Evolutionary conservation across 2,888 invertebrate genomes (phyloP).

Genomic region (Eristalis arbustorum): DNA sequence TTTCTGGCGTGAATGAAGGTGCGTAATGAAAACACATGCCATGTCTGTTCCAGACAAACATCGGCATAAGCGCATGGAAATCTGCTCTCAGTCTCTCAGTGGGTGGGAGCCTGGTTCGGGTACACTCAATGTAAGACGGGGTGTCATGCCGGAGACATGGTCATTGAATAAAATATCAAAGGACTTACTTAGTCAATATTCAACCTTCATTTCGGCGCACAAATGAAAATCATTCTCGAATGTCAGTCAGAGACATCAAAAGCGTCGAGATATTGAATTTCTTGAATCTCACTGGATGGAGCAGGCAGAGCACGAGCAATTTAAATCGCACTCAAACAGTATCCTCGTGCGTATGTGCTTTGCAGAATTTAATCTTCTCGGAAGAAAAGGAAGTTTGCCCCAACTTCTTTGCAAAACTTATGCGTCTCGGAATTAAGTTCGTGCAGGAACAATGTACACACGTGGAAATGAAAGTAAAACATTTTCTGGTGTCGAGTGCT

Average conservation of each 20-base stretch:
- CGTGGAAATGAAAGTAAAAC: not conserved
- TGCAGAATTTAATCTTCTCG: not conserved
- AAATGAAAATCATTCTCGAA: not conserved
- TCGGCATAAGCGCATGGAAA: not conserved
- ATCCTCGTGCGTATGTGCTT: too few species aligned
- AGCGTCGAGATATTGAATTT: too few species aligned
- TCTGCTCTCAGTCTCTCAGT: not conserved
- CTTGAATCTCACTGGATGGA: too few species aligned
- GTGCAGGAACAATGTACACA: not conserved
- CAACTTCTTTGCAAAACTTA: not conserved
- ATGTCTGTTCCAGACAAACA: conserved; percentile 18
- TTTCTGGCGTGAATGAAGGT: not conserved
- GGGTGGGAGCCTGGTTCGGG: too few species aligned
- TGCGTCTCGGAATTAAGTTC: not conserved
- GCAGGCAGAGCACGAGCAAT: too few species aligned
- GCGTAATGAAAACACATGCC: conserved; percentile 22
- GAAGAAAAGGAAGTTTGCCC: not conserved
- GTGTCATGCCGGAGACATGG: not conserved
- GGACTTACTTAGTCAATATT: not conserved
- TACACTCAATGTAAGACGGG: not conserved
- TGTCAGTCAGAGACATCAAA: not conserved
- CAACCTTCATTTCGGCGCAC: not conserved
- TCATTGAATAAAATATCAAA: not conserved
- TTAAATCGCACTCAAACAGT: too few species aligned
- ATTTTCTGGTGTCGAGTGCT: not conserved